Evolutionary conservation across 37 sponge, comb jelly and placozoan genomes (phyloP).

Genomic region (Oopsacas minuta): DNA sequence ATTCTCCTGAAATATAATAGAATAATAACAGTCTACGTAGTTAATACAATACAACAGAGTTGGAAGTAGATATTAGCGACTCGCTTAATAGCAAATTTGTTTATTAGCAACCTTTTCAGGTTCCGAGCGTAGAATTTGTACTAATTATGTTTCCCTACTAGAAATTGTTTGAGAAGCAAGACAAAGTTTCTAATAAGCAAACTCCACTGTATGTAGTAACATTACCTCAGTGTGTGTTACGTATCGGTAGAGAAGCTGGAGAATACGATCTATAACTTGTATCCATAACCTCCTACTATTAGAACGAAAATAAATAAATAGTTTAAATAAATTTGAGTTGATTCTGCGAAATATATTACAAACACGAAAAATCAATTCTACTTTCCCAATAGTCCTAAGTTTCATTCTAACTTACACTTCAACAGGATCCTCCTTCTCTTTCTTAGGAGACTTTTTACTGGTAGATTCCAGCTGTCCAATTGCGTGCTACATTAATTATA

Average conservation of each 20-base stretch:
- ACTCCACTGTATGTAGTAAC: no score
- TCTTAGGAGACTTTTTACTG: not conserved
- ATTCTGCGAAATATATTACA: no score
- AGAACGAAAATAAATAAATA: no score
- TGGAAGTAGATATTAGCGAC: not conserved
- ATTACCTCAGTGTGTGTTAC: not conserved
- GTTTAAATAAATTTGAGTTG: no score
- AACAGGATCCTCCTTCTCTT: not conserved
- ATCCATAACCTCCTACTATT: not conserved
- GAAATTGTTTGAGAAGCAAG: not conserved
- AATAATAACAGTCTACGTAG: not conserved
- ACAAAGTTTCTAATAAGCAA: no score
- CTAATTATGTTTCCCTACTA: no score
- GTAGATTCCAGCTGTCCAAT: not conserved
- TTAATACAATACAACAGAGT: not conserved
- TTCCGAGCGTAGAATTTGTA: no score
- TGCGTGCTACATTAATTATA: not conserved
- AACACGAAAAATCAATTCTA: no score
- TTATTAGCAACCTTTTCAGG: no score
- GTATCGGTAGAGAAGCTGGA: slow-evolving; percentile 4
- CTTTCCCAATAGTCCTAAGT: no score
- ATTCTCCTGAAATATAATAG: slow-evolving; percentile 27
- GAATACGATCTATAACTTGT: not conserved
- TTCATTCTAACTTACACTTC: not conserved
- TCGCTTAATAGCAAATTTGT: no score